phyloP scores from a whole-genome alignment of 2,888 invertebrate species.

The Tetragonisca angustula region DNA sequence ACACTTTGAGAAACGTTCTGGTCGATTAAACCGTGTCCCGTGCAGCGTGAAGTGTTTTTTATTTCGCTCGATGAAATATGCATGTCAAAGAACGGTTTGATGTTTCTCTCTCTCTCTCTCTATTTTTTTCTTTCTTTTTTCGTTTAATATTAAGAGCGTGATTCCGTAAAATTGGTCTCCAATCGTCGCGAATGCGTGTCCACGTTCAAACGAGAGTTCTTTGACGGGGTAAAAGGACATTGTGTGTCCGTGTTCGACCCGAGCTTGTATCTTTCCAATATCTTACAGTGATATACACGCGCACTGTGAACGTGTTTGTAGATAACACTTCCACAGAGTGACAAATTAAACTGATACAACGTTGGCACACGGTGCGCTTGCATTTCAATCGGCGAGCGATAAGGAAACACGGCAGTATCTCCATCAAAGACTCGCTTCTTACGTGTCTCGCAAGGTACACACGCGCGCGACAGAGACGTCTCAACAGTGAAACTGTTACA shows the following conservation, averaged over 20 bases:
- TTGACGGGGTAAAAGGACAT: too few species aligned
- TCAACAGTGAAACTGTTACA: conserved; percentile 23
- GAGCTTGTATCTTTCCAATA: too few species aligned
- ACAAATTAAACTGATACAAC: conserved; percentile 21
- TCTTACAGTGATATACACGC: too few species aligned
- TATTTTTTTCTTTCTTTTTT: background rate
- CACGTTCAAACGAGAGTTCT: too few species aligned
- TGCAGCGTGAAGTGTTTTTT: background rate
- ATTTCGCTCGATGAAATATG: background rate
- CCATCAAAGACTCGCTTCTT: conserved; percentile 25
- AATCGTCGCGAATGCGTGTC: too few species aligned
- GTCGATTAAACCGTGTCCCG: background rate
- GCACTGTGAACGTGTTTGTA: background rate
- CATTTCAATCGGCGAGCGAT: conserved; percentile 20
- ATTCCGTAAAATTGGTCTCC: background rate
- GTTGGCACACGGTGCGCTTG: background rate
- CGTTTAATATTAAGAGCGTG: background rate
- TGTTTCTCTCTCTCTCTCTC: too few species aligned
- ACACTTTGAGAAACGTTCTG: conserved; percentile 1
- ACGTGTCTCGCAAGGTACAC: conserved; percentile 16
- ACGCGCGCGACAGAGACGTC: conserved; percentile 24
- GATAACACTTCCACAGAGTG: background rate
- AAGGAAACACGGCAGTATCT: background rate
- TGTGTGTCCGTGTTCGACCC: too few species aligned
- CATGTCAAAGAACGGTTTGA: background rate